Base-by-base conservation (phyloP, 2,888 invertebrate genomes). In the Myathropa florea region DNA sequence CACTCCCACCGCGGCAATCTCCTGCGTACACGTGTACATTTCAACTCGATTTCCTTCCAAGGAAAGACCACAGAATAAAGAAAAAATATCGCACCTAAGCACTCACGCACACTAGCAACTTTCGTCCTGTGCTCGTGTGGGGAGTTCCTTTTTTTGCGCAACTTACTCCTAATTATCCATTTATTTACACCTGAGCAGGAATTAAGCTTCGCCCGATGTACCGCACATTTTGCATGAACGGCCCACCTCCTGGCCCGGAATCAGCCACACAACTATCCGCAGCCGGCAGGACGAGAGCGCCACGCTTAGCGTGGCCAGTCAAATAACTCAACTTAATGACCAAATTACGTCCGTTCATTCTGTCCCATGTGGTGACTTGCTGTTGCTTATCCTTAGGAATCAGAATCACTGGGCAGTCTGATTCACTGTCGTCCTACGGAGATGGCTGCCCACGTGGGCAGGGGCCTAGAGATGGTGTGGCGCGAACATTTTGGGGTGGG, bases 291-390 rank as follows among this genome's bases (percentile, higher is more conserved):
- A 57, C 59, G 21, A 57, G 14, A 21, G 33, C 36, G 26, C 39
- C 55, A 71, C 61, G 61, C 75, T 70, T 46, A 75, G 68, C 83
- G 64, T 79, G 76, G 77, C 72, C 71, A 67, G 85, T 82, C 77
- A 75, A 83, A 86, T 83, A 86, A 86, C 83, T 86, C 86, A 86
- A 86, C 65, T 86, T 86, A 86, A 86, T 86, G 86, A 86, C 82
- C 78, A 79, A 86, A 83, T 86, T 86, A 86, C 78, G 75, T 82
- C 82, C 82, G 67, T 64, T 73, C 82, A 65, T 65, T 75, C 72
- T 75, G 78, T 83, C 86, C 83, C 86, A 86, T 86, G 86, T 75
- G 86, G 83, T 60, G 68, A 55, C 57, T 60, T 81, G 65, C 36
- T 60, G 33, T 65, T 71, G 26, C 60, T 68, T 28, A 23, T 36